These are phyloP conservation scores for Zophobas atratus DNA, from an alignment of 1,140 invertebrate species.

Conservation along the genomic window DNA sequence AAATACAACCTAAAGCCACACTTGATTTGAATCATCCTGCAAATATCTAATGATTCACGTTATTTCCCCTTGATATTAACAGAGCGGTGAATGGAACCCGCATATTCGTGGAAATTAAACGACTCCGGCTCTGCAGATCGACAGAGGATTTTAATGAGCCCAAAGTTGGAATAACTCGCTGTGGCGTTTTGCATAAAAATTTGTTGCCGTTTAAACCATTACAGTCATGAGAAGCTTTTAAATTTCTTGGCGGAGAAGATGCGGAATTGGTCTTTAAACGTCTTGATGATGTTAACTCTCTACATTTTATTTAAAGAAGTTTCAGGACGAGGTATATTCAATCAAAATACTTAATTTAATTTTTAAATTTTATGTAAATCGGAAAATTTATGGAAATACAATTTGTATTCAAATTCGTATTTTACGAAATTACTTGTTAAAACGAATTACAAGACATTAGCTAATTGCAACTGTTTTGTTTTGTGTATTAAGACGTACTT, in stretches of 20 bases:
- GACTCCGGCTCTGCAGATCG: neutral
- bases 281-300: too few species aligned
- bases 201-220: constrained; percentile 23
- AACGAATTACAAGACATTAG: neutral
- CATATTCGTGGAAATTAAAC: neutral
- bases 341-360: too few species aligned
- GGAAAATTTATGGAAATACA: too few species aligned
- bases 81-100: too few species aligned
- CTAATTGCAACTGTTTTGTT: neutral
- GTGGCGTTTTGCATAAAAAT: constrained; percentile 15
- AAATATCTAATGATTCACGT: constrained; percentile 38
- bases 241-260: too few species aligned
- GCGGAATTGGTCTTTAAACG: too few species aligned
- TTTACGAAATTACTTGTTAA: too few species aligned
- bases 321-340: too few species aligned
- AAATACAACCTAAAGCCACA: constrained; percentile 5
- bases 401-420: too few species aligned
- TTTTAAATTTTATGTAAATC: too few species aligned
- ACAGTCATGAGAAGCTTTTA: constrained; percentile 36
- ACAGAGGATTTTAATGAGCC: neutral
- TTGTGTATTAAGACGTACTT: neutral
- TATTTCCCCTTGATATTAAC: neutral
- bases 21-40: constrained; percentile 34
- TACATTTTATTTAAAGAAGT: too few species aligned
- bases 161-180: neutral